Evolutionary conservation across 2,888 invertebrate genomes (phyloP).

Genomic region (Tipula unca): DNA sequence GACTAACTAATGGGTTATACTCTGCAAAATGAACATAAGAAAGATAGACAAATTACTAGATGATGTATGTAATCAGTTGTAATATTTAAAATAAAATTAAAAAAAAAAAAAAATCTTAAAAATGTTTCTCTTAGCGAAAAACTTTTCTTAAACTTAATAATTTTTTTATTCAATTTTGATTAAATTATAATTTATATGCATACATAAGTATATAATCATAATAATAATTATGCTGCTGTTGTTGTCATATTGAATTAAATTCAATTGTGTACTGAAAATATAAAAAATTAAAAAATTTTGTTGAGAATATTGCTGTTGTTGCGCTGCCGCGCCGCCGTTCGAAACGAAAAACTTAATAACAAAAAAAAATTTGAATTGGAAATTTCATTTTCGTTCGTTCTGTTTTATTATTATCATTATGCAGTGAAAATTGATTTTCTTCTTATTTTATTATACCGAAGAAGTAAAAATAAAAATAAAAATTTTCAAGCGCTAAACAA

Average conservation of each 20-base stretch:
- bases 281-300: background rate
- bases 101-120: too few species aligned
- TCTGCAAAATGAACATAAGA: too few species aligned
- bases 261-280: background rate
- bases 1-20: too few species aligned
- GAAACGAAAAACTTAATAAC: background rate
- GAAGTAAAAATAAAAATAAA: background rate
- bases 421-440: slow-evolving; percentile 8
- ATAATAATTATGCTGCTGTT: background rate
- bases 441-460: background rate
- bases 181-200: background rate
- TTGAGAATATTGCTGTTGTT: background rate
- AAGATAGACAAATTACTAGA: too few species aligned
- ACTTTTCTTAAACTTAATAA: background rate
- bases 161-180: background rate
- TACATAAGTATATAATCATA: background rate
- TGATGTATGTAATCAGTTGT: too few species aligned
- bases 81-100: too few species aligned
- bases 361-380: slow-evolving; percentile 9
- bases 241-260: background rate
- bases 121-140: background rate
- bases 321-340: background rate
- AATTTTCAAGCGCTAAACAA: background rate
- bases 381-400: background rate
- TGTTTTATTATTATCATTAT: background rate